Base-by-base conservation (phyloP, 2,797 vertebrate genomes). In the Anabacerthia variegaticeps region DNA sequence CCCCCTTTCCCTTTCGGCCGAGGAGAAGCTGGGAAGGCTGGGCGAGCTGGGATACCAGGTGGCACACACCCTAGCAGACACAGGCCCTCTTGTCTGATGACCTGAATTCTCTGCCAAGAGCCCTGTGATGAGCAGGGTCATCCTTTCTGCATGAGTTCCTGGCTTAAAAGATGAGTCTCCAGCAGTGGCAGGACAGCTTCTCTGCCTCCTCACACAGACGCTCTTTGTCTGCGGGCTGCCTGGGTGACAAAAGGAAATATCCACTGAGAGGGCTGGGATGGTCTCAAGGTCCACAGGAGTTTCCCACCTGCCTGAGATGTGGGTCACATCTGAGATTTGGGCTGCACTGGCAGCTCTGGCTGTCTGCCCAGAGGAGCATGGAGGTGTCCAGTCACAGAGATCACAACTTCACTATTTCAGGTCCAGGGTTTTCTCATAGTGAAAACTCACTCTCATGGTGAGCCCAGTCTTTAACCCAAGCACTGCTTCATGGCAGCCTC, bases 111-210 rank as follows among this genome's bases (percentile, higher is more conserved):
- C 55, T 14, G 58, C 48, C 0, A 0, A 75, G 58, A 76, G 73
- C 76, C 43, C 74, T 75, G 55, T 66, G 69, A 91, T 72, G 74
- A 93, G 82, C 58, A 88, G 66, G 89, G 89, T 91, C 92, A 78
- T 93, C 89, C 66, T 87, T 97, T 96, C 91, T 94, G 92, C 96
- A 82, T 95, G 95, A 94, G 67, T 88, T 97, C 82, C 82, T 78
- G 61, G 85, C 59, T 86, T 88, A 86, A 90, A 72, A 79, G 80
- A 96, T 67, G 91, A 88, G 85, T 74, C 62, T 85, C 62, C 55
- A 83, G 36, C 85, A 67, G 59, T 41, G 69, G 82, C 2, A 1
- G 89, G 79, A 69, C 9, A 4, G 87, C 76, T 88, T 69, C 79
- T 30, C 52, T 37, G 39, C 89, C 65, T 88, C 77, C 61, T 71